Conservation (phyloP, 2,113 vertebrate species). For the Himantopus leucocephalus region DNA sequence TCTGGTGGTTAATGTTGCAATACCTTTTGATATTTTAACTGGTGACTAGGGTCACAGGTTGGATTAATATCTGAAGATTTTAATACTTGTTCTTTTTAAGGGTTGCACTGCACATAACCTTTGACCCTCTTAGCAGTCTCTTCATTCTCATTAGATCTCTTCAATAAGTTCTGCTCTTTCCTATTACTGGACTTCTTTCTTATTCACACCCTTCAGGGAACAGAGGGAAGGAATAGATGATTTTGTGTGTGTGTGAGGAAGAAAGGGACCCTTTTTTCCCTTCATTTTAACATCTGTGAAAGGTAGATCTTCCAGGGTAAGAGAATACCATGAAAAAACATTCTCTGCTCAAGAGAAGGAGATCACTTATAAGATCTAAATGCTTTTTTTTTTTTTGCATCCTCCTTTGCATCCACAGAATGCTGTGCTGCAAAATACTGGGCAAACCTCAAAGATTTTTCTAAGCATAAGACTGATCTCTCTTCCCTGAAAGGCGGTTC, state of each 20-base stretch:
- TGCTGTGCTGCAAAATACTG: neutral
- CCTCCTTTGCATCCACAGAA: neutral
- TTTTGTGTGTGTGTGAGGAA: neutral
- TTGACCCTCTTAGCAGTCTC: neutral
- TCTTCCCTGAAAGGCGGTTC: neutral
- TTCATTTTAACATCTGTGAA: neutral
- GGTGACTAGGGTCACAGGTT: neutral
- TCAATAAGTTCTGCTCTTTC: neutral
- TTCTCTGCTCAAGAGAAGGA: neutral
- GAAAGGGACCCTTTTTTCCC: neutral
- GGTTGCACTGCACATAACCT: neutral
- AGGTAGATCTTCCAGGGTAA: neutral
- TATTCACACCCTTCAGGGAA: neutral
- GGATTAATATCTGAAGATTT: conserved; percentile 9
- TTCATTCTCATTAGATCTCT: neutral
- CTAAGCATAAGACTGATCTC: neutral
- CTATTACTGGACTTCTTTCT: neutral
- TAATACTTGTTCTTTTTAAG: conserved; percentile 9
- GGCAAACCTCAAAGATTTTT: neutral
- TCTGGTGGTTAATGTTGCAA: conserved; percentile 31
- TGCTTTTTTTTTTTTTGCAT: neutral
- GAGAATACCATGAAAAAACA: neutral
- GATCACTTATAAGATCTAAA: neutral
- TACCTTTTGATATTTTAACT: conserved; percentile 35
- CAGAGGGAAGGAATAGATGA: neutral